Evolutionary conservation across 2,113 vertebrate species (phyloP).

Genomic region (Axis porcinus): DNA sequence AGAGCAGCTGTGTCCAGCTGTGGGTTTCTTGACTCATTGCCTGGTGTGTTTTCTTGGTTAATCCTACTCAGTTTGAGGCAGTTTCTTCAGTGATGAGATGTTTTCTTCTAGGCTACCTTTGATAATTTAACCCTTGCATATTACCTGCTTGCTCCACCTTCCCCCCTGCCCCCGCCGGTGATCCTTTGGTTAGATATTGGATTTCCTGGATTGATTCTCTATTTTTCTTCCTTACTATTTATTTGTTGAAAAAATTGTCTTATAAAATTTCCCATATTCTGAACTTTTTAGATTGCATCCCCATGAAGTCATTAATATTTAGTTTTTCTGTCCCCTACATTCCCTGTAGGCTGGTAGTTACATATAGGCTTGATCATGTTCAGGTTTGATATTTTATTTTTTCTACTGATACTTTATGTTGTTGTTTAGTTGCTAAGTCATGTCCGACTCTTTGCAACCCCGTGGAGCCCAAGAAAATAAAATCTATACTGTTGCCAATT

Average conservation of each 20-base stretch:
- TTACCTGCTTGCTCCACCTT: background rate
- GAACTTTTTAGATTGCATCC: background rate
- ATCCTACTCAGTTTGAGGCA: background rate
- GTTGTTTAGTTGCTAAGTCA: background rate
- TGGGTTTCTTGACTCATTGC: background rate
- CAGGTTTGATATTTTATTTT: background rate
- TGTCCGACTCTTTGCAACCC: background rate
- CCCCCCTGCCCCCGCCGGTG: accelerated
- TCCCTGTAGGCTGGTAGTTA: background rate
- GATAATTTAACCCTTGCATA: background rate
- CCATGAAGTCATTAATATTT: background rate
- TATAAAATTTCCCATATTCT: background rate
- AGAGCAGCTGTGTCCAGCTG: background rate
- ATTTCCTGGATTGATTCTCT: background rate
- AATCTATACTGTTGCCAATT: background rate
- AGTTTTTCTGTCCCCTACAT: background rate
- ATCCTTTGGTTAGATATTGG: background rate
- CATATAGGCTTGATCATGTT: background rate
- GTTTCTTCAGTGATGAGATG: background rate
- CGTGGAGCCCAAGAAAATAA: background rate
- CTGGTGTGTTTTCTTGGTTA: background rate
- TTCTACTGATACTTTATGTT: background rate
- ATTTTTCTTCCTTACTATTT: background rate
- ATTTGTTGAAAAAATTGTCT: background rate
- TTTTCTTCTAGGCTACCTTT: background rate